Base-by-base conservation (phyloP, 2,113 vertebrate genomes). In the Nyctereutes procyonoides region DNA sequence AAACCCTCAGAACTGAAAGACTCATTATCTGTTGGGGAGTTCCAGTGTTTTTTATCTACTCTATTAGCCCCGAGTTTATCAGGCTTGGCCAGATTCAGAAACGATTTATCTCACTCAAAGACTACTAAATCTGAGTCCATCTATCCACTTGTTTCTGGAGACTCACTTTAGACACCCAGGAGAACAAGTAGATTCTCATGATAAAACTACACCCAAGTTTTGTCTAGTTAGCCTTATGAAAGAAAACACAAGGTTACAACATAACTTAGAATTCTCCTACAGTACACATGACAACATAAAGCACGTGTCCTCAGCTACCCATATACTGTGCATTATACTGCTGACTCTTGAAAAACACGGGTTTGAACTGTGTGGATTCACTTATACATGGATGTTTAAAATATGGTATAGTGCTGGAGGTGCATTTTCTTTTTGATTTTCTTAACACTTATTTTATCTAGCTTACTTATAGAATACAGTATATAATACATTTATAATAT, bases 321-420 rank as follows among this genome's bases (percentile, higher is more conserved):
- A 4, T 1, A 4, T 8, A 20, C 32, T 60, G 8, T 13, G 8
- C 2, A 4, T 2, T n/a, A 26, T 8, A 4, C 7, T 2, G 43
- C 4, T 8, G 43, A 51, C 26, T 15, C 43, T 8, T 48, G 74
- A 77, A 77, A 43, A 77, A 48, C 74, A 51, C 22, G 5, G 38
- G 43, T 30, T 16, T 51, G 74, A 28, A 30, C 74, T 17, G 14
- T 8, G 10, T 16, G 3, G 74, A 17, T 16, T 14, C 43, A 48
- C 38, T 76, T 30, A 26, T 48, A 48, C 7, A 0, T 76, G 73
- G 73, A 16, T 76, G 48, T 76, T 76, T 76, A 24, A 16, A 17
- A 76, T 16, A 28, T 9, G 43, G 15, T 30, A 51, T 8, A 28
- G 6, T 30, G 48, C 43, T 4, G 14, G 28, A 17, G 8, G 51